These are phyloP conservation scores for Ammodytes marinus DNA, from an alignment of 2,113 vertebrate genomes.

Conservation along the genomic window DNA sequence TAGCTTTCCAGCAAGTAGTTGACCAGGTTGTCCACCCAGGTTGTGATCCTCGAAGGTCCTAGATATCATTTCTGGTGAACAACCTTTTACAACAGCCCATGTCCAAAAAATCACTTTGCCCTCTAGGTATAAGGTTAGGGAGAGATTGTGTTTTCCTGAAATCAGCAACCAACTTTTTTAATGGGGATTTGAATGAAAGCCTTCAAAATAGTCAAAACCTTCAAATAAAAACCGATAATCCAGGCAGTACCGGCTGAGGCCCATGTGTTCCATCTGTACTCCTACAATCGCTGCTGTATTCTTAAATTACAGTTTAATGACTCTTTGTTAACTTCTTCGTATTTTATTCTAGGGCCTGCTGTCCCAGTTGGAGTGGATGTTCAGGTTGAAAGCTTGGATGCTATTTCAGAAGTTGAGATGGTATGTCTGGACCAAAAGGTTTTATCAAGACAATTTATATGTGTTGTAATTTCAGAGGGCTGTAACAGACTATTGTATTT, in stretches of 20 bases:
- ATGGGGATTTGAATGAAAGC: constrained; percentile 48
- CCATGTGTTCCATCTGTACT: not conserved
- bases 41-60: too few relatives aligned
- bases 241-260: not conserved
- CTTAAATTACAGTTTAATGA: not conserved
- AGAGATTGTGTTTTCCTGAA: not conserved
- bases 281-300: too few relatives aligned
- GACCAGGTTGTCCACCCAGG: too few relatives aligned
- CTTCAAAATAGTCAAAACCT: constrained; percentile 46
- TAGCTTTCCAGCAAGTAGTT: too few relatives aligned
- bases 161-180: constrained; percentile 35
- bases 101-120: too few relatives aligned
- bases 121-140: too few relatives aligned
- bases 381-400: constrained; percentile 85
- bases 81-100: too few relatives aligned
- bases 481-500: not conserved
- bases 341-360: constrained; percentile 76
- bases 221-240: constrained; percentile 41
- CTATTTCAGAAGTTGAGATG: constrained; percentile 83
- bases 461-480: not conserved
- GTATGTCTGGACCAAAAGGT: constrained; percentile 45
- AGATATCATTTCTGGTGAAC: too few relatives aligned
- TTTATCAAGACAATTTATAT: not conserved
- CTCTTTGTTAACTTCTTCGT: constrained; percentile 1
- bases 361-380: constrained; percentile 86